These are phyloP conservation scores for Scaptomyza flava DNA, from an alignment of 2,888 invertebrate genomes.

Conservation along the genomic window DNA sequence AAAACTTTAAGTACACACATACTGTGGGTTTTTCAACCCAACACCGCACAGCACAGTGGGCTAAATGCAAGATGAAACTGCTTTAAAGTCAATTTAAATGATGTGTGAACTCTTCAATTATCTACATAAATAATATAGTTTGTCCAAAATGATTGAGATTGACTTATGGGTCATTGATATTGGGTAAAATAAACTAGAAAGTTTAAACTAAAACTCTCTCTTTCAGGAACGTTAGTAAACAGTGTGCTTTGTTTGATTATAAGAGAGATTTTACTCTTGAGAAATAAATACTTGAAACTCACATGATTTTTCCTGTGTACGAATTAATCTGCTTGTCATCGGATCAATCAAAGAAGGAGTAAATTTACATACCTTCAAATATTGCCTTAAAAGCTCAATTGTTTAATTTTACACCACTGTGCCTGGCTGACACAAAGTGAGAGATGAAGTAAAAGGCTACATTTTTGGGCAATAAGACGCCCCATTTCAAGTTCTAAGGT, in stretches of 20 bases:
- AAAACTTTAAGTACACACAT: conserved; percentile 77
- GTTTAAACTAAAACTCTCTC: neutral
- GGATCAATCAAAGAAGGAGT: rapidly evolving
- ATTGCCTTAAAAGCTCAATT: neutral
- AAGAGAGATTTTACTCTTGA: too few relatives aligned
- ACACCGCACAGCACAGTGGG: conserved; percentile 48
- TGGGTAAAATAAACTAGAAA: neutral
- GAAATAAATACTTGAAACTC: too few relatives aligned
- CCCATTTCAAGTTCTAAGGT: conserved; percentile 58
- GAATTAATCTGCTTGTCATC: too few relatives aligned
- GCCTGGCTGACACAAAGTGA: conserved; percentile 8
- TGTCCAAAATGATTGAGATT: neutral
- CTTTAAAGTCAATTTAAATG: neutral
- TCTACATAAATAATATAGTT: neutral
- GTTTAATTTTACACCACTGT: conserved; percentile 51
- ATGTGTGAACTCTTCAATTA: neutral
- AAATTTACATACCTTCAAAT: neutral
- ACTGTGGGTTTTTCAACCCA: conserved; percentile 38
- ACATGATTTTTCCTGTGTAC: too few relatives aligned
- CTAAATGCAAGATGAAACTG: neutral
- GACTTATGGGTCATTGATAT: too few relatives aligned
- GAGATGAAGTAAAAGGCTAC: conserved; percentile 60
- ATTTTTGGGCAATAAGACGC: conserved; percentile 78
- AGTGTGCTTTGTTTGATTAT: neutral
- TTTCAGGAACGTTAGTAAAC: neutral